Evolutionary conservation across 2,797 vertebrate species (phyloP), one percentile per base, ranked within the genome.

Genomic region (Urosaurus nigricauda): DNA sequence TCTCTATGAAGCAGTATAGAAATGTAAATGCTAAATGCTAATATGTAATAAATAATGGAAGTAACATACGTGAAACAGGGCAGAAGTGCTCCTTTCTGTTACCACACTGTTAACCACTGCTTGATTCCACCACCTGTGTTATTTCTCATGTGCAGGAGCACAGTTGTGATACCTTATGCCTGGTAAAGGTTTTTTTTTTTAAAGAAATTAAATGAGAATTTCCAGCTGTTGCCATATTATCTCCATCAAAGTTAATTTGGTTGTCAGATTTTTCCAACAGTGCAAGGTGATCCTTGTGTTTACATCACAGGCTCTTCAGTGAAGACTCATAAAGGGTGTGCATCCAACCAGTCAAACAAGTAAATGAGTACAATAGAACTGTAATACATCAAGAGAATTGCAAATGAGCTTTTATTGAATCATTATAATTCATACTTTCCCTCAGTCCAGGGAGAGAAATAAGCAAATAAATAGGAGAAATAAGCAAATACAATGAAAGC

Each of bases 371-470:
- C 21, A 70, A 80, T 63, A 37, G 91, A 82, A 83, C 63, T 82
- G 17, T 35, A 37, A 47, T 78, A 47, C 68, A 4, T 24, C 71
- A 58, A 84, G 83, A 86, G 92, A 91, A 92, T 82, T 75, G 85
- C 85, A 47, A 90, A 0, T 89, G 87, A 93, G 83, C 51, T 91
- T 37, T 92, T 93, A 93, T 17, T 89, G 88, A 93, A 83, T 86
- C 68, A 87, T 93, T 94, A 58, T 56, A 82, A 94, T 95, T 94
- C 91, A 79, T 89, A 9, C 60, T 88, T 91, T 89, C 51, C 35
- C 83, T 63, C 77, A 74, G 90, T 94, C 35, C 0, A 0, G 90
- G 88, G 29, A 86, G 78, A 56, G 79, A 86, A 83, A 60, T 47
- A 83, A 86, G 83, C 77, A 63, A 75, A 85, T 77, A 92, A 87